These are phyloP conservation scores for Sipha maydis DNA, from an alignment of 2,888 invertebrate species.

Conservation along the genomic window DNA sequence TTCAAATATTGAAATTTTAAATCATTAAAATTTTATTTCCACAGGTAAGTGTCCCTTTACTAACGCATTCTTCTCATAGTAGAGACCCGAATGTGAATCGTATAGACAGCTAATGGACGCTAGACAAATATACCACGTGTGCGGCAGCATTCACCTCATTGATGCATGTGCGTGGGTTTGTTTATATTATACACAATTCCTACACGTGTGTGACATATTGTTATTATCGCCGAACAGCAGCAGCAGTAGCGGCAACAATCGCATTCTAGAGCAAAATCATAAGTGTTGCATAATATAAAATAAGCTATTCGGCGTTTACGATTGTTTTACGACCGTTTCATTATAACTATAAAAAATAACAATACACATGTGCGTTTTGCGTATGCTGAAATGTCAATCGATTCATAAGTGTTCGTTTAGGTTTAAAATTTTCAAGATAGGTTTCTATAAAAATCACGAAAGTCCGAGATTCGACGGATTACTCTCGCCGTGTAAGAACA, in stretches of 20 bases:
- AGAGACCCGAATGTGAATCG: no score
- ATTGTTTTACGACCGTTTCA: background rate
- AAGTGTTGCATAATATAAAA: background rate
- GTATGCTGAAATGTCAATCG: background rate
- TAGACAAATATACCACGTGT: constrained; percentile 10
- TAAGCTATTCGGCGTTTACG: background rate
- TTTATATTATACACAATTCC: background rate
- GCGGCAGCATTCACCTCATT: constrained; percentile 4
- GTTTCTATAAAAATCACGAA: no score
- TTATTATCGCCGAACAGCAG: constrained; percentile 3
- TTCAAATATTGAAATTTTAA: no score
- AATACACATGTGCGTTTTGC: background rate
- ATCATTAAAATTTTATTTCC: no score
- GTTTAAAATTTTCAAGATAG: background rate
- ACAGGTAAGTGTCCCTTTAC: no score
- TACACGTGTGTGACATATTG: constrained; percentile 21
- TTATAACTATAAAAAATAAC: background rate
- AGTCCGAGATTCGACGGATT: no score
- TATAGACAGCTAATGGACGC: background rate
- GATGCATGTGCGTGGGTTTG: background rate
- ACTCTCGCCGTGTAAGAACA: no score
- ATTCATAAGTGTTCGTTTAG: background rate
- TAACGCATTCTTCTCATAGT: no score
- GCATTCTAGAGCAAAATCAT: background rate
- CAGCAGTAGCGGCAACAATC: background rate